Conservation (phyloP, 2,113 vertebrate species). For the Empidonax alnorum region DNA sequence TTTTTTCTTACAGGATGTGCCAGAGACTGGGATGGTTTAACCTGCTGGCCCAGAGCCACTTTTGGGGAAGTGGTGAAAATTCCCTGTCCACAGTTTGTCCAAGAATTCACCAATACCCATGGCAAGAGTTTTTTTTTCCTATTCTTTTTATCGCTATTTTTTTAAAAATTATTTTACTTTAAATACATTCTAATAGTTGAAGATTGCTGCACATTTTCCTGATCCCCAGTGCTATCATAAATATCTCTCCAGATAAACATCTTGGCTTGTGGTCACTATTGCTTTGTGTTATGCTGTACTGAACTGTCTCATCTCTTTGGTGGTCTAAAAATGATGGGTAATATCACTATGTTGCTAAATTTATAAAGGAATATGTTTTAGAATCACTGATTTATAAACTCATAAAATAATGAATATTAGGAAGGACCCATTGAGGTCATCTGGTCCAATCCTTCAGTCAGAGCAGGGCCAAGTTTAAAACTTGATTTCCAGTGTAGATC, state of each 20-base stretch:
- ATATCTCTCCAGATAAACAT: background rate
- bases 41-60: slow-evolving; percentile 72
- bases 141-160: background rate
- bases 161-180: background rate
- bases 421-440: background rate
- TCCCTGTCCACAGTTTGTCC: slow-evolving; percentile 67
- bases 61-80: slow-evolving; percentile 69
- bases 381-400: background rate
- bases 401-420: background rate
- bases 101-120: slow-evolving; percentile 45
- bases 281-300: background rate
- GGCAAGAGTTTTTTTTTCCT: slow-evolving; percentile 27
- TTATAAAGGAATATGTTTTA: background rate
- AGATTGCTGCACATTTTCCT: background rate
- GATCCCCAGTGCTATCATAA: background rate
- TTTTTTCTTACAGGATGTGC: slow-evolving; percentile 55
- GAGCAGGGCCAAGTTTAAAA: background rate
- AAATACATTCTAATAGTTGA: background rate
- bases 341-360: background rate
- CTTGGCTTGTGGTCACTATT: no score
- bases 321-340: background rate
- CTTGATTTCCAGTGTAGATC: background rate
- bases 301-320: background rate
- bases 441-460: background rate
- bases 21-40: slow-evolving; percentile 76